Percentiles rank a stretch among this genome's conserved stretches.
Evolutionary conservation across 2,888 invertebrate species (phyloP).

Genomic region (Agrochola litura): DNA sequence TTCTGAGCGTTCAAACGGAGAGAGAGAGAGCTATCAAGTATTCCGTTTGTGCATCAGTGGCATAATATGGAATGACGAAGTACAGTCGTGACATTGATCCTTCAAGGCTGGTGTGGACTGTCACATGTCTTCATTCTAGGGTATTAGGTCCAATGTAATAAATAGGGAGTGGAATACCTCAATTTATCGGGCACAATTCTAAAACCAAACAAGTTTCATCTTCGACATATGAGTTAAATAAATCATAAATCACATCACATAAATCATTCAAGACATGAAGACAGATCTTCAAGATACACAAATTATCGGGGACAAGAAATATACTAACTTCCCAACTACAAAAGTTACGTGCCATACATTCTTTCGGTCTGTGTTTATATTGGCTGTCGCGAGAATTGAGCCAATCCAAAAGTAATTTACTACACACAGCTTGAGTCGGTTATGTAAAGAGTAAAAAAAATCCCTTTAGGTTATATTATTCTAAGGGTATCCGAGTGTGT

Average conservation of each 20-base stretch:
- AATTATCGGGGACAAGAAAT: not conserved
- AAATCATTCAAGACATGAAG: not conserved
- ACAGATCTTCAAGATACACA: not conserved
- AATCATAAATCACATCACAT: too few relatives aligned
- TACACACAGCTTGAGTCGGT: not conserved
- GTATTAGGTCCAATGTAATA: not conserved
- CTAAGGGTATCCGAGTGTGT: not conserved
- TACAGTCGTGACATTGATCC: not conserved
- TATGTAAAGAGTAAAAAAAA: not conserved
- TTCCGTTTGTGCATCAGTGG: conserved; percentile 23
- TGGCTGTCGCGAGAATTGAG: not conserved
- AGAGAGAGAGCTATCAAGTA: conserved; percentile 1
- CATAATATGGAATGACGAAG: not conserved
- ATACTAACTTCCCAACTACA: not conserved
- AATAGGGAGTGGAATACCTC: too few relatives aligned
- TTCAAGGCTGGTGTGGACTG: not conserved
- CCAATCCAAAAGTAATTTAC: not conserved
- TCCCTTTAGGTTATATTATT: not conserved
- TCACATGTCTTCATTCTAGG: not conserved
- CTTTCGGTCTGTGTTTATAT: not conserved
- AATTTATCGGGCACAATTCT: not conserved
- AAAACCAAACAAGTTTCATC: not conserved
- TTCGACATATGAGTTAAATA: not conserved
- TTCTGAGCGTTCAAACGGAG: conserved; percentile 9
- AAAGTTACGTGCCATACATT: not conserved